Conservation (phyloP, 2,113 vertebrate genomes). For the Tamias sibiricus region DNA sequence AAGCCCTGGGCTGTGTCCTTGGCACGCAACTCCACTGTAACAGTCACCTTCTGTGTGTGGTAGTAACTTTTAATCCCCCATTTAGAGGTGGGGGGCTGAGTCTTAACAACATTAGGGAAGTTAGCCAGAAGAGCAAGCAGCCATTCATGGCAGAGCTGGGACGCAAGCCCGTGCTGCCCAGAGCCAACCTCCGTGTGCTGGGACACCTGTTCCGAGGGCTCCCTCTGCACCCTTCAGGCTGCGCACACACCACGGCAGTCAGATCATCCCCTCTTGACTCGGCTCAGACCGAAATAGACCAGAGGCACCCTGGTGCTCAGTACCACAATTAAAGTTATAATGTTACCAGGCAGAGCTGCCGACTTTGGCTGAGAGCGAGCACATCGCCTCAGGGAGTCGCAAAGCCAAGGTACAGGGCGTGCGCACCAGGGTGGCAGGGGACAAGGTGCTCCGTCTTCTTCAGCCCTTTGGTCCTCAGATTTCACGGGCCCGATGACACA, state of each 20-base stretch:
- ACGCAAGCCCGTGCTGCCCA: rapidly evolving
- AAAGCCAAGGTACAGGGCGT: slow-evolving; percentile 43
- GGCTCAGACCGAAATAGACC: slow-evolving; percentile 22
- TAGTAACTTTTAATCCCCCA: neutral
- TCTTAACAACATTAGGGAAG: neutral
- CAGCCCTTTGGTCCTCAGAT: neutral
- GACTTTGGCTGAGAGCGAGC: neutral
- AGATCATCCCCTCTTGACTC: neutral
- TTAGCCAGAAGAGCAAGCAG: neutral
- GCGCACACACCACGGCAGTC: rapidly evolving
- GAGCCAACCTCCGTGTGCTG: neutral
- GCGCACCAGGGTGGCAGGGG: neutral
- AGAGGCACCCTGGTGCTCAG: neutral
- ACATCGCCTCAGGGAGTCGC: neutral
- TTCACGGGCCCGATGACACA: slow-evolving; percentile 42
- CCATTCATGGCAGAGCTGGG: neutral
- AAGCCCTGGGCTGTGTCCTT: neutral
- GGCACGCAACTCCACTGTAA: neutral
- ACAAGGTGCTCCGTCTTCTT: slow-evolving; percentile 1
- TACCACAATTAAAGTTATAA: neutral
- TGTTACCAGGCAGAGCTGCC: neutral
- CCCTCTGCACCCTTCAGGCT: too few species aligned
- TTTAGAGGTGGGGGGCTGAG: neutral
- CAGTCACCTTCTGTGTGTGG: too few species aligned
- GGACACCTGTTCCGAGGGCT: neutral